phyloP scores from a whole-genome alignment of 2,888 invertebrate species.

The Falcaria lacertinaria region DNA sequence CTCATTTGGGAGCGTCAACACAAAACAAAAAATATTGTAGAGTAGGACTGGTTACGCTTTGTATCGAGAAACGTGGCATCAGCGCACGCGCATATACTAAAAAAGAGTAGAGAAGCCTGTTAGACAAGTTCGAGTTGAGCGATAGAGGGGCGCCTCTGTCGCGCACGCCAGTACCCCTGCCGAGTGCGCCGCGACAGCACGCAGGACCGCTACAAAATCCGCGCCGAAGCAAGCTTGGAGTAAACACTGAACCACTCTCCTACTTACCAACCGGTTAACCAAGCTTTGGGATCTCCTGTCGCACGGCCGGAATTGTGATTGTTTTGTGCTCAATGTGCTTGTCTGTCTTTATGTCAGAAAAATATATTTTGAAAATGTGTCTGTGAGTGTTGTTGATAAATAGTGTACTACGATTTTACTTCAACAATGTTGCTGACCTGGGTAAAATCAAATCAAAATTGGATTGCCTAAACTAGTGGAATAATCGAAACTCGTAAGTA shows the following conservation, averaged over 20 bases:
- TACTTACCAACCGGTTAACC: conserved; percentile 63
- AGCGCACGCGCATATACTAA: conserved; percentile 67
- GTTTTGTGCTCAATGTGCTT: conserved; percentile 42
- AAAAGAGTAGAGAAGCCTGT: conserved; percentile 61
- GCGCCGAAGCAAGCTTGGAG: conserved; percentile 16
- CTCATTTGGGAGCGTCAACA: conserved; percentile 70
- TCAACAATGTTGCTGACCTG: conserved; percentile 35
- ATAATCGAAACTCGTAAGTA: conserved; percentile 54
- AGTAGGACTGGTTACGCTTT: conserved; percentile 60
- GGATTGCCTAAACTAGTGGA: conserved; percentile 50
- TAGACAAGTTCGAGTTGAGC: conserved; percentile 55
- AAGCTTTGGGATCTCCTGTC: conserved; percentile 48
- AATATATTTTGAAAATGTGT: conserved; percentile 19
- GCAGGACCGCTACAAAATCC: conserved; percentile 29
- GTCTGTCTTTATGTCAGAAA: conserved; percentile 35
- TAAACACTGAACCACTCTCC: conserved; percentile 49
- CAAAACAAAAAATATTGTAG: conserved; percentile 62
- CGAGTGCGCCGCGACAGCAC: conserved; percentile 55
- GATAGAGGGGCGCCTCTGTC: conserved; percentile 50
- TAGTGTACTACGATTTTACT: background rate
- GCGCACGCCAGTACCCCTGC: conserved; percentile 64
- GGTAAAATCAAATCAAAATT: conserved; percentile 42
- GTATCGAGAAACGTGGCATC: conserved; percentile 63
- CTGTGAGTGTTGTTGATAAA: conserved; percentile 14
- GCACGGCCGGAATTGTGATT: conserved; percentile 46